Conservation (phyloP, 92 coral and sea anemone species). For the Epizoanthus scotinus region DNA sequence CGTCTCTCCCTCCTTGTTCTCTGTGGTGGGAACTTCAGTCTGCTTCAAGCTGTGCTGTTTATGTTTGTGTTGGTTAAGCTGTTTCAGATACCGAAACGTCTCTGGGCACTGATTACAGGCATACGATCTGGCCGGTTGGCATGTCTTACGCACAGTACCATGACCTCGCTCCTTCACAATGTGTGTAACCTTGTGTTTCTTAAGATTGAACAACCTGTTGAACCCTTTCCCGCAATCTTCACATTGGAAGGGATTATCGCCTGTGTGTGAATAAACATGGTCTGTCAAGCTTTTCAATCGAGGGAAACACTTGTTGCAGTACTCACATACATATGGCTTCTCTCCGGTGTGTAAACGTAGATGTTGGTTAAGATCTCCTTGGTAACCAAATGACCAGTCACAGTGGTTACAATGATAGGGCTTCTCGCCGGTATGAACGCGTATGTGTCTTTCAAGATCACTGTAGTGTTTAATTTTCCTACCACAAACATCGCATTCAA, state of each 20-base stretch:
- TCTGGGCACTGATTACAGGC: background rate
- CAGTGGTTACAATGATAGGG: background rate
- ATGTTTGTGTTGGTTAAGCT: constrained; percentile 3
- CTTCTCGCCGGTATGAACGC: background rate
- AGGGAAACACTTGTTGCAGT: background rate
- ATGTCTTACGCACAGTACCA: background rate
- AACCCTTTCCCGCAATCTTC: background rate
- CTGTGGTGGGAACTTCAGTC: background rate
- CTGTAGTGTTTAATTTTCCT: background rate
- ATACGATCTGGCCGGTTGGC: background rate
- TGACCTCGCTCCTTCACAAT: background rate
- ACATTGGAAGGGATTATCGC: background rate
- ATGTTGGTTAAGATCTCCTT: background rate
- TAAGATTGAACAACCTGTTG: background rate
- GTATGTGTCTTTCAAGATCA: background rate
- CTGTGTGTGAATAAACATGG: background rate
- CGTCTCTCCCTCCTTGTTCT: background rate
- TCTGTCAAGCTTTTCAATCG: background rate
- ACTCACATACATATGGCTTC: background rate
- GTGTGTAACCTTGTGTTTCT: background rate
- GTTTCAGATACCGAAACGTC: background rate
- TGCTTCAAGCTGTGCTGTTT: background rate
- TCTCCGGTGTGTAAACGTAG: background rate
- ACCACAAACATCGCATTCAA: background rate
- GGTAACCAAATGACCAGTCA: background rate